Percentiles rank a stretch among this genome's conserved stretches.
phyloP scores from a whole-genome alignment of 1,140 invertebrate species.

The Dendrolimus punctatus region DNA sequence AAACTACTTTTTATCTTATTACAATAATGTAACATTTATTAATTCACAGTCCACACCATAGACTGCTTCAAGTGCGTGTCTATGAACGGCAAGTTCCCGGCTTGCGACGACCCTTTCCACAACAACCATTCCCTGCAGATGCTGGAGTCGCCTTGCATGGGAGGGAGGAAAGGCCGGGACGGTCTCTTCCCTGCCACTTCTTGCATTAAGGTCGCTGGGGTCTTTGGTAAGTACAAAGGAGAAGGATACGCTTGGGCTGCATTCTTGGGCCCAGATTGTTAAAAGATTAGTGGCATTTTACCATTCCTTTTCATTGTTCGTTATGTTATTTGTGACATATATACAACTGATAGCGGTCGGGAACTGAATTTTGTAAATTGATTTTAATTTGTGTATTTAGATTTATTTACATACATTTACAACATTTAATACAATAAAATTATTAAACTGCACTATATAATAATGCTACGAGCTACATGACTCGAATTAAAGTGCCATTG shows the following conservation, averaged over 20 bases:
- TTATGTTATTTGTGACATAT: no score
- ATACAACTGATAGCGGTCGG: no score
- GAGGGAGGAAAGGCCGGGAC: constrained; percentile 90
- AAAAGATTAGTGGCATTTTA: no score
- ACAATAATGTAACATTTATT: neutral
- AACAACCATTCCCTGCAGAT: constrained; percentile 90
- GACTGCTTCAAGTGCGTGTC: constrained; percentile 98
- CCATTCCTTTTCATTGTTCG: no score
- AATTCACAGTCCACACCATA: constrained; percentile 75
- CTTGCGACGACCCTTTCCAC: constrained; percentile 97
- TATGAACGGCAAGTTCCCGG: constrained; percentile 86
- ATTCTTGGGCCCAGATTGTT: neutral
- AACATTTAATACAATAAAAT: no score
- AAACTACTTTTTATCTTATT: no score
- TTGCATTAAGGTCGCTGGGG: constrained; percentile 94
- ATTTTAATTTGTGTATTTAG: no score
- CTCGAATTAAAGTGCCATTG: no score
- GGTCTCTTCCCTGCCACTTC: constrained; percentile 97
- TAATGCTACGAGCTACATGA: no score
- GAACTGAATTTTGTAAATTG: no score
- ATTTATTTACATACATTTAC: no score
- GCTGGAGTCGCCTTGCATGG: constrained; percentile 93
- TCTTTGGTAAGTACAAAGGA: constrained; percentile 33
- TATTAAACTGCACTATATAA: no score
- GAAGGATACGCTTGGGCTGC: neutral